These are phyloP conservation scores for Pseudococcus viburni DNA, from an alignment of 2,888 invertebrate genomes.

Conservation along the genomic window DNA sequence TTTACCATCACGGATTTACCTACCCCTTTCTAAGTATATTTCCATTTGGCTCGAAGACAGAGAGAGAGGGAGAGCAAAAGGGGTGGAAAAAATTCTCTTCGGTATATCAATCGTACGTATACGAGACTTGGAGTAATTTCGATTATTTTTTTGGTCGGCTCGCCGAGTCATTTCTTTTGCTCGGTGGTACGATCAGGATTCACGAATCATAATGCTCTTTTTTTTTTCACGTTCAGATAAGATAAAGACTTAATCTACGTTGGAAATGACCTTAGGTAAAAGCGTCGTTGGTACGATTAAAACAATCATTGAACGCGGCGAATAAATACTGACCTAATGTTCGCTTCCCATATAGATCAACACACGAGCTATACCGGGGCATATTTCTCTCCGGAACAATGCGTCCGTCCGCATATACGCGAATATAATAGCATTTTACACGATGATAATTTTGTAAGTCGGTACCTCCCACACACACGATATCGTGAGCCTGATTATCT, in stretches of 20 bases:
- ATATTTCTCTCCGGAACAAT: constrained; percentile 51
- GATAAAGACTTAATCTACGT: constrained; percentile 51
- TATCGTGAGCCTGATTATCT: constrained; percentile 66
- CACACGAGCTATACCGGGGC: constrained; percentile 52
- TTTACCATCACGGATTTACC: constrained; percentile 2
- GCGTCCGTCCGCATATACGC: constrained; percentile 50
- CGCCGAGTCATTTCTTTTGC: not conserved
- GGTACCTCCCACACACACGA: constrained; percentile 66
- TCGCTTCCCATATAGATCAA: constrained; percentile 65
- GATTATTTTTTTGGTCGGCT: not conserved
- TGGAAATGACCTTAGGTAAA: constrained; percentile 61
- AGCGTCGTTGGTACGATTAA: constrained; percentile 62
- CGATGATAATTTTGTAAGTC: constrained; percentile 65
- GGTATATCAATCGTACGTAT: not conserved
- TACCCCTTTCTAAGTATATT: not conserved
- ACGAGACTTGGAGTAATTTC: not conserved
- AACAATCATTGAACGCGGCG: constrained; percentile 62
- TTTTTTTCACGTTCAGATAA: constrained; percentile 48
- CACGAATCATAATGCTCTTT: constrained; percentile 39
- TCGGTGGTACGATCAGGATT: not conserved
- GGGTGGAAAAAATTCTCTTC: not conserved
- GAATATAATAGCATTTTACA: constrained; percentile 66
- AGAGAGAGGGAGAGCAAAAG: not conserved
- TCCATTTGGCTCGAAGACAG: not conserved
- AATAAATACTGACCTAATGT: constrained; percentile 65